Base-by-base conservation (phyloP, 2,888 invertebrate genomes). In the Alloplasta piceator region DNA sequence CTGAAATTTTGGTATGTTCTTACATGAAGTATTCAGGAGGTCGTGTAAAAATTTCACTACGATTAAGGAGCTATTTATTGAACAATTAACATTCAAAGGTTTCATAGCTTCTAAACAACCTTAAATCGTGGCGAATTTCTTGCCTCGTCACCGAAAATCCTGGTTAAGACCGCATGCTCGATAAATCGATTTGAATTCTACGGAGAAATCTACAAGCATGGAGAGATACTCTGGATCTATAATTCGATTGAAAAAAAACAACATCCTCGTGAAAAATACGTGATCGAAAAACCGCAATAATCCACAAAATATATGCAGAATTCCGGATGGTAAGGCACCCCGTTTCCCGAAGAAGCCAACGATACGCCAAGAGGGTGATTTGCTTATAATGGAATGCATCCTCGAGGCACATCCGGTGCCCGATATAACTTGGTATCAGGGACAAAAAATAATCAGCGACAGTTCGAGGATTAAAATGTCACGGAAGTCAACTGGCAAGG, bases 341-440 rank as follows among this genome's bases (percentile, higher is more conserved):
- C 95, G 98, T 90, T 99, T 99, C 93, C 98, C 98, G 84, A 98
- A 98, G 94, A 99, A 99, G 93, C 98, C 98, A 82, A 98, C 98
- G 81, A 98, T 98, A 90, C 96, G 97, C 90, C 98, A 98, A 94
- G 97, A 98, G 91, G 97, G 98, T 86, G 98, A 98, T 91, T 93
- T 97, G 83, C 95, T 99, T 86, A 96, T 98, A 87, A 98, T 99
- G 98, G 98, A 98, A 93, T 98, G 99, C 93, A 94, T 97, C 89
- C 94, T 99, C 92, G 98, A 99, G 94, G 98, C 98, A 80, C 96
- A 98, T 93, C 99, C 99, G 70, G 95, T 97, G 85, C 98, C 99
- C 80, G 97, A 98, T 90, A 98, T 99, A 90, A 96, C 96, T 48
- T 99, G 99, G 99, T 99, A 95, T 94, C 97, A 98, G 91, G 98